Conservation (phyloP, 2,888 invertebrate genomes). For the Corbicula japonica region DNA sequence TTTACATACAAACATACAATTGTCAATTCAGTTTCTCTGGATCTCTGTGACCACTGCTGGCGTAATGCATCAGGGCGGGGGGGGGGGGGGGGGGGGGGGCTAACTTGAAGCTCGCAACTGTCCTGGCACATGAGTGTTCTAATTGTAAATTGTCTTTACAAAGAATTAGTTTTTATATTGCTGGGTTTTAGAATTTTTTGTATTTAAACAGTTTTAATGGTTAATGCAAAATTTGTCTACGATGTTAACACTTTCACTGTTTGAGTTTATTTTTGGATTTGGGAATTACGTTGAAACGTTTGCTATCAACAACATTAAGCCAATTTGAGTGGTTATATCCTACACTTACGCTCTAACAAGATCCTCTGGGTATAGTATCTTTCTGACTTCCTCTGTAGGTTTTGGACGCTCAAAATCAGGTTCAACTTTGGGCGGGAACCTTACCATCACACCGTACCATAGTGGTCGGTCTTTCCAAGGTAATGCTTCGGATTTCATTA, state of each 20-base stretch:
- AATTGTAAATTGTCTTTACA: too few species aligned
- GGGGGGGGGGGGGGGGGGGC: too few species aligned
- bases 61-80: too few species aligned
- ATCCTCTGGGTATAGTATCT: slow-evolving; percentile 84
- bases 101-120: too few species aligned
- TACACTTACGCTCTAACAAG: slow-evolving; percentile 92
- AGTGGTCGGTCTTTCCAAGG: slow-evolving; percentile 94
- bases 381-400: slow-evolving; percentile 66
- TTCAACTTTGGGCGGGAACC: slow-evolving; percentile 95
- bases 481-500: slow-evolving; percentile 93
- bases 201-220: neutral
- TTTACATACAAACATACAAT: too few species aligned
- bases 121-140: too few species aligned
- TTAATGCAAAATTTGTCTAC: neutral
- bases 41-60: too few species aligned
- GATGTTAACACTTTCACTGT: neutral
- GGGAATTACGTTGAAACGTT: neutral
- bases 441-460: slow-evolving; percentile 97
- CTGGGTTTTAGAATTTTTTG: too few species aligned
- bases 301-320: neutral
- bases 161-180: too few species aligned
- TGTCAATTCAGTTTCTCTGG: too few species aligned
- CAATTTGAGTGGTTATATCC: neutral
- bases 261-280: neutral
- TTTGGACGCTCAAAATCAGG: slow-evolving; percentile 90